Evolutionary conservation across 2,888 invertebrate genomes (phyloP).

Genomic region (Diarsia brunnea): DNA sequence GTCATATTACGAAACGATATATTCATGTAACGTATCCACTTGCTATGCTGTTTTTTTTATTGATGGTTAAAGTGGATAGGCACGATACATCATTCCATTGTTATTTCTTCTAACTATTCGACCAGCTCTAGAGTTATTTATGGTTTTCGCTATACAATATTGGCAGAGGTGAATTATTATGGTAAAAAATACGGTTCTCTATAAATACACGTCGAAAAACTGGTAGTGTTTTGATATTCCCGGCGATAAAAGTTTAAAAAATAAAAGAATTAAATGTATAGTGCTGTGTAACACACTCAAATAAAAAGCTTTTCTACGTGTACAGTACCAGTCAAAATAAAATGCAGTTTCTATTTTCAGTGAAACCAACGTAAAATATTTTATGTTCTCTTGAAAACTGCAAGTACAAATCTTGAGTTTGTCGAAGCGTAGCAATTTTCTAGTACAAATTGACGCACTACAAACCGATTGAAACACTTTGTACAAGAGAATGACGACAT

Average conservation of each 20-base stretch:
- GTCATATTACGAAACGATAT: constrained; percentile 12
- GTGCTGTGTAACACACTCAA: not conserved
- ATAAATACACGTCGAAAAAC: constrained; percentile 8
- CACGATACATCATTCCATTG: constrained; percentile 62
- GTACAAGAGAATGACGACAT: constrained; percentile 40
- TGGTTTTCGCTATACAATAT: constrained; percentile 54
- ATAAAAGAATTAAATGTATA: constrained; percentile 12
- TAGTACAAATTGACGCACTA: constrained; percentile 38
- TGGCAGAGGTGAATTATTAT: constrained; percentile 49
- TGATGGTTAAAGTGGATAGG: constrained; percentile 45
- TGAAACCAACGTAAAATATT: constrained; percentile 16
- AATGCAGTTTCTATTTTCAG: constrained; percentile 31
- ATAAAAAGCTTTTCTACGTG: constrained; percentile 6
- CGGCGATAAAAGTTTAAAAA: not conserved
- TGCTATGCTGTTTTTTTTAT: constrained; percentile 50
- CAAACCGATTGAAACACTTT: constrained; percentile 40
- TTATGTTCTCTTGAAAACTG: constrained; percentile 34
- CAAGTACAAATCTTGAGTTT: constrained; percentile 24
- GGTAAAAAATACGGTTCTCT: constrained; percentile 41
- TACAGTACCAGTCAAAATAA: constrained; percentile 11
- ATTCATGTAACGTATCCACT: constrained; percentile 36
- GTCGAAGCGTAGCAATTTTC: constrained; percentile 35
- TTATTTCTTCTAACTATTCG: constrained; percentile 57
- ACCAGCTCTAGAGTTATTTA: constrained; percentile 63
- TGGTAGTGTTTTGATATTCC: not conserved